These are phyloP conservation scores for Dryobates pubescens DNA, from an alignment of 2,797 vertebrate genomes.

Conservation along the genomic window DNA sequence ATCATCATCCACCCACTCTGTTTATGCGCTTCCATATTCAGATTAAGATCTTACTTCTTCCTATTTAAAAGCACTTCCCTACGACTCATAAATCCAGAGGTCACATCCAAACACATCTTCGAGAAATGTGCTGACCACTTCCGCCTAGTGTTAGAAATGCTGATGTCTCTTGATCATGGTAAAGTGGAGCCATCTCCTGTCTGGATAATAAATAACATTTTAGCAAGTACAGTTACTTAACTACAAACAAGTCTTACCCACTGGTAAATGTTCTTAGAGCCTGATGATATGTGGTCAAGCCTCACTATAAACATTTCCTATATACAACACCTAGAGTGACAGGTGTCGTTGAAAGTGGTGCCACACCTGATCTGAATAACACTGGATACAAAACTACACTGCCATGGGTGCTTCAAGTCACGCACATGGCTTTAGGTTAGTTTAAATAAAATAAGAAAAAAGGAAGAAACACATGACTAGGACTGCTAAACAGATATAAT, in stretches of 20 bases:
- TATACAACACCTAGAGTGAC: neutral
- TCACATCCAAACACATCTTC: neutral
- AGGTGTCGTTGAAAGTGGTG: neutral
- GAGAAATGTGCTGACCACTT: neutral
- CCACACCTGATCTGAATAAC: neutral
- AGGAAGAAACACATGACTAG: no score
- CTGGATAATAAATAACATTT: constrained; percentile 34
- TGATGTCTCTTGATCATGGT: constrained; percentile 28
- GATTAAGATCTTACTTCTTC: neutral
- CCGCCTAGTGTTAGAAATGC: neutral
- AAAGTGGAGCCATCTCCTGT: constrained; percentile 70
- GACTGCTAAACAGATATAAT: neutral
- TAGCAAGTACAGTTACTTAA: neutral
- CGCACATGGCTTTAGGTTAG: neutral
- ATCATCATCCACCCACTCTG: neutral
- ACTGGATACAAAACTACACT: neutral
- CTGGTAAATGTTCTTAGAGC: neutral
- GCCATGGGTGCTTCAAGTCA: neutral
- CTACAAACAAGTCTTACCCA: neutral
- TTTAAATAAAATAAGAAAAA: neutral
- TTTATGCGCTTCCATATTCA: neutral
- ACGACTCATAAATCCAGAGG: neutral
- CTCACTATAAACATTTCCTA: neutral
- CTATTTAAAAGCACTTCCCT: neutral
- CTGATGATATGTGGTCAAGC: neutral